A percentile compares a stretch with the other conserved stretches of the same genome.
Evolutionary conservation across 1,140 invertebrate species (phyloP).

Genomic region (Batillaria attramentaria): DNA sequence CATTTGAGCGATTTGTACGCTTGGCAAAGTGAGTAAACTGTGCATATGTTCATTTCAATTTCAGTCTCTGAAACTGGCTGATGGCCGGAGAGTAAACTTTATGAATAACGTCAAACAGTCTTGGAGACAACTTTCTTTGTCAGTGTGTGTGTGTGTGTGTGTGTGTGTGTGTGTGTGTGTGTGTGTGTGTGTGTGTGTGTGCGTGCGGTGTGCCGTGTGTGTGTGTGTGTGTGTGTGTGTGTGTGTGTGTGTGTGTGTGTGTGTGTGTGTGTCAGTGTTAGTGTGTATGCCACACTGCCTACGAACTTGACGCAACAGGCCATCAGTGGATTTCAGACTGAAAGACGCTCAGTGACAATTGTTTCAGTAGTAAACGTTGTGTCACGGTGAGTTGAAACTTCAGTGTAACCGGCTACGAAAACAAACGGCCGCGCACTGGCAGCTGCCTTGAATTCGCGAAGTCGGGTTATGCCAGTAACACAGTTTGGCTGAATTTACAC

Average conservation of each 20-base stretch:
- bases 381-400: neutral
- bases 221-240: constrained; percentile 18
- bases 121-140: neutral
- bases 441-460: too few relatives aligned
- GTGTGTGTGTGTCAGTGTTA: too few relatives aligned
- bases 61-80: neutral
- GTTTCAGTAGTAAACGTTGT: neutral
- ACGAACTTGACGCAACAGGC: neutral
- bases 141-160: constrained; percentile 4
- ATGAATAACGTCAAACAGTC: too few relatives aligned
- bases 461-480: too few relatives aligned
- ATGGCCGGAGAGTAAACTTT: too few relatives aligned
- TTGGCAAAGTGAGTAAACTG: neutral
- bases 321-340: too few relatives aligned
- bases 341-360: neutral
- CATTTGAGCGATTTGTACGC: neutral
- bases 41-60: neutral
- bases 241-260: constrained; percentile 25
- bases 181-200: neutral
- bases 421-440: too few relatives aligned
- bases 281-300: neutral
- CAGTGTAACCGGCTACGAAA: neutral
- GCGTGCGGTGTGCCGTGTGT: neutral
- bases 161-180: constrained; percentile 3
- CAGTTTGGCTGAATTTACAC: too few relatives aligned